These are phyloP conservation scores for Psilopsiagon aurifrons DNA, from an alignment of 2,113 vertebrate species.

Conservation along the genomic window DNA sequence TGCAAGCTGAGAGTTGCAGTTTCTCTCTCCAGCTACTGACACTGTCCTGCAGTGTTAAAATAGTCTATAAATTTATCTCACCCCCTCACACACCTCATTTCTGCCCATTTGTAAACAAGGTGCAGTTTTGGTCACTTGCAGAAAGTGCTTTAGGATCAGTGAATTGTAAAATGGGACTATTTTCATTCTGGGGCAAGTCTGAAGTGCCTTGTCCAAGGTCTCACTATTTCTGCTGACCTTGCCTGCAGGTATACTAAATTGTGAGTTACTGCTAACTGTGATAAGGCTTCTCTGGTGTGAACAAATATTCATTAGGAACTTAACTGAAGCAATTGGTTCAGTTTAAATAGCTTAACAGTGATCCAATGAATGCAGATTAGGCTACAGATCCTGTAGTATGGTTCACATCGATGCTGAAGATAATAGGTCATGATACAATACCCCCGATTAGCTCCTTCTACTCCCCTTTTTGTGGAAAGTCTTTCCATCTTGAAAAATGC, in stretches of 20 bases:
- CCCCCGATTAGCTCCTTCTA: background rate
- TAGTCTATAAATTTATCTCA: background rate
- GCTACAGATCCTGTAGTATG: background rate
- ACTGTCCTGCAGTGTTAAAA: background rate
- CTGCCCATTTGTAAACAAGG: background rate
- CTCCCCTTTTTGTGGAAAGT: background rate
- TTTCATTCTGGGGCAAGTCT: background rate
- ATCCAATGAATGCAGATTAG: constrained; percentile 2
- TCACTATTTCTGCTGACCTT: background rate
- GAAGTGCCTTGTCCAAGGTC: background rate
- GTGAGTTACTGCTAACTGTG: background rate
- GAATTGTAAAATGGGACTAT: background rate
- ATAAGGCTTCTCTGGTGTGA: constrained; percentile 9
- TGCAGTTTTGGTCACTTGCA: background rate
- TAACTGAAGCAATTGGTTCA: constrained; percentile 13
- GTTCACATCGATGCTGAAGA: background rate
- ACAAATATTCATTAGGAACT: constrained; percentile 24
- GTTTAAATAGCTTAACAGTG: background rate
- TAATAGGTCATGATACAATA: background rate
- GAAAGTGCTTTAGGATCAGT: background rate
- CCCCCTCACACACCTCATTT: background rate
- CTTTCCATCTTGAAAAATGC: background rate
- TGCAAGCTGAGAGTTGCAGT: background rate
- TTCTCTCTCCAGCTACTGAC: background rate
- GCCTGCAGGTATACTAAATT: background rate